Evolutionary conservation across 2,113 vertebrate species (phyloP), one percentile per base, ranked within the genome.

Genomic region (Nycticorax nycticorax): DNA sequence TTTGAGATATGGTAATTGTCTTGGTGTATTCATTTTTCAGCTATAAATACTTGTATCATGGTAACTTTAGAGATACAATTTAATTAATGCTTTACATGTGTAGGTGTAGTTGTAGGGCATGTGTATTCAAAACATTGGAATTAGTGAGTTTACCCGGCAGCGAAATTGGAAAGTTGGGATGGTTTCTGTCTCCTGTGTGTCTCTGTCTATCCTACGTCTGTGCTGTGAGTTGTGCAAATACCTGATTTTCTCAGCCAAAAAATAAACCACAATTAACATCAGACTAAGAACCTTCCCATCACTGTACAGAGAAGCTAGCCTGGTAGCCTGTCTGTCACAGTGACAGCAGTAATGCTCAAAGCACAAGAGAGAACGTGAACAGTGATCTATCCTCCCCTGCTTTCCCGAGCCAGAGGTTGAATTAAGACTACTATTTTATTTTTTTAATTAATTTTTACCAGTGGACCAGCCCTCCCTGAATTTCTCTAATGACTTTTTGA

Each of bases 401-500:
- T 79, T 94, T 85, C 32, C 35, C 26, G 24, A 73, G 30, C 47
- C 47, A 30, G 63, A 68, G 32, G 13, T 74, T 90, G 72, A 85
- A 93, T 69, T 83, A 82, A 90, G 84, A 66, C 13, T 47, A 43
- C 8, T 67, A 2, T 74, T 56, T 74, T 52, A 5, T 14, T 48
- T 35, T 39, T 43, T n/a, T 50, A 20, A 41, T 9, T 39, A 23
- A 14, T 72, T 92, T 94, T 89, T 68, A n/a, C 27, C 10, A 32
- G 13, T 87, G 62, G 77, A 45, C 85, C 26, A 53, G 19, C 27
- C 39, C 77, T 94, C 19, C n/a, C 59, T 60, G n/a, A 69, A 69
- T 82, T 79, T 95, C 62, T 89, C 7, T 66, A 28, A n/a, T 88
- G 81, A 85, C 92, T 94, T 95, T 87, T 83, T 89, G 89, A 96